Base-by-base conservation (phyloP, 1,140 invertebrate species). In the Drosophila simulans region DNA sequence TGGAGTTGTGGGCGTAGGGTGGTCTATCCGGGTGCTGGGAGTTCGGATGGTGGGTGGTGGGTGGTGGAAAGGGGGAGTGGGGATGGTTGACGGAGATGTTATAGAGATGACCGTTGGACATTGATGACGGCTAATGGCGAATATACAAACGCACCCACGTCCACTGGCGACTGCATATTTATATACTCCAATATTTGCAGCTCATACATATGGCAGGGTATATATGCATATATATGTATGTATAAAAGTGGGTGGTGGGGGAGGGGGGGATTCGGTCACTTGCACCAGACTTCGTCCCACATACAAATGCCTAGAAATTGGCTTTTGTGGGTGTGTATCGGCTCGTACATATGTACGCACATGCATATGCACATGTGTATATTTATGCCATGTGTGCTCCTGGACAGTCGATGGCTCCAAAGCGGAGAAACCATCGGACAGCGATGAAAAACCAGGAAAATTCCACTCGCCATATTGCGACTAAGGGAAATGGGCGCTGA, bases 371-470 rank as follows among this genome's bases (percentile, higher is more conserved):
- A 27, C 5, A 27, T 27, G 5, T 27, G 27, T 27, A 31, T 31
- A 31, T 31, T 31, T 31, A 13, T 25, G 42, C 22, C 5, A 34
- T 35, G 43, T 25, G 51, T 37, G 27, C 35, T 5, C 8, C 31
- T 10, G 25, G n/a, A 51, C 25, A 34, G 39, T 71, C 20, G 60
- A 8, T 59, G 40, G 46, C 56, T 22, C 48, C 15, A 51, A 34
- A 31, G 27, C 8, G 48, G 48, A 34, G 49, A 52, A 35, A 52
- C 17, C 49, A 31, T 49, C 31, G n/a, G 70, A 58, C 56, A 81
- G 54, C 57, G 59, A 83, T 74, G 53, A 66, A 83, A 75, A 83
- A 54, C 63, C 70, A 68, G 68, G 71, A 48, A 80, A 79, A 72
- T 80, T 65, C 69, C 57, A 73, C 59, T 73, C 80, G 76, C 63